These are phyloP conservation scores for Hydractinia symbiolongicarpus DNA, from an alignment of 30 jellyfish, hydroid and myxozoan genomes.

Conservation along the genomic window DNA sequence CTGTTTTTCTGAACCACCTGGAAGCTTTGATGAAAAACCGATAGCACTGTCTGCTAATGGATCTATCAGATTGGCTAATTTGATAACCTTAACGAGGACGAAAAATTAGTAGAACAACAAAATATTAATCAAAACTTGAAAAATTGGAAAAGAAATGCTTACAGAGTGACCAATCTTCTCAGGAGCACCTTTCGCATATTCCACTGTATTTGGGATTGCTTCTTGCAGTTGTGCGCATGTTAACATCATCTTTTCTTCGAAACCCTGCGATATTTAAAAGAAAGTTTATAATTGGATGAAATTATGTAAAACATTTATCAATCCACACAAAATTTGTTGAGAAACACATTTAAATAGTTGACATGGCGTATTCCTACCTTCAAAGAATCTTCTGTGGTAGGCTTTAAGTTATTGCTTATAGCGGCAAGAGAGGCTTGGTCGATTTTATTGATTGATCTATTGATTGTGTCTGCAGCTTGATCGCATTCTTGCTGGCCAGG, in stretches of 20 bases:
- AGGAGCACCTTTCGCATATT: constrained; percentile 79
- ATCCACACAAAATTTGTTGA: not conserved
- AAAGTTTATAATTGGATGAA: not conserved
- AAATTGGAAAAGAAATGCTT: not conserved
- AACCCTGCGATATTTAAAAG: constrained; percentile 40
- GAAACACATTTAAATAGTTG: not conserved
- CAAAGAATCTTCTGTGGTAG: constrained; percentile 77
- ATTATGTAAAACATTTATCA: not conserved
- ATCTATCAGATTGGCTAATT: constrained; percentile 66
- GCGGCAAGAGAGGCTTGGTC: constrained; percentile 93
- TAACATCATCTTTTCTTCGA: constrained; percentile 93
- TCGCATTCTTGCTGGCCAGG: constrained; percentile 98
- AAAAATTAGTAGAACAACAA: not conserved
- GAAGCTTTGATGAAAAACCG: constrained; percentile 86
- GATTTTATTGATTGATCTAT: constrained; percentile 68
- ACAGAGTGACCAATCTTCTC: constrained; percentile 90
- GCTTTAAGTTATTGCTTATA: constrained; percentile 77
- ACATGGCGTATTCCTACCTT: constrained; percentile 49
- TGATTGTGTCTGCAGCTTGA: constrained; percentile 62
- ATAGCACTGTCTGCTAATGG: constrained; percentile 82
- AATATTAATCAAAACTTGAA: not conserved
- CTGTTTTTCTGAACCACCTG: constrained; percentile 82
- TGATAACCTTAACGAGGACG: constrained; percentile 44
- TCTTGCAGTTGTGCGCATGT: constrained; percentile 70
- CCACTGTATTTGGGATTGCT: constrained; percentile 74